Evolutionary conservation across 2,797 vertebrate genomes (phyloP), one percentile per base, ranked within the genome.

Genomic region (Danio jaintianensis): DNA sequence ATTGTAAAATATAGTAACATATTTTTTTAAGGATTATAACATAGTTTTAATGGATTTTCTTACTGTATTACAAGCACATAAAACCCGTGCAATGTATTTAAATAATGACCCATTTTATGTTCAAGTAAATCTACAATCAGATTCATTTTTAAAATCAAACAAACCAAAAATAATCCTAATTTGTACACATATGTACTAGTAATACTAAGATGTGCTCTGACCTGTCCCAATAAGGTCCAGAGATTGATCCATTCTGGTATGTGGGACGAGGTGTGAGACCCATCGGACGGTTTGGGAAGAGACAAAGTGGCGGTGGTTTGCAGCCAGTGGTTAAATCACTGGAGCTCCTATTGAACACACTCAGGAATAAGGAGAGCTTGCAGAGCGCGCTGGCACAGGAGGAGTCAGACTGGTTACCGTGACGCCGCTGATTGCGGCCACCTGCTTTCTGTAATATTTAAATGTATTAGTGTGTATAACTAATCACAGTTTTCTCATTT

Each of bases 161-260:
- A 75, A 7, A 38, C 18, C 13, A 48, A 29, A 15, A 22, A 0
- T 22, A 47, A 29, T 48, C 29, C 7, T 16, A 29, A 18, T 42
- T 40, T 53, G 2, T 20, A n/a, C n/a, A 10, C 0, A 61, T 43
- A 55, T 20, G 20, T 2, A 45, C 15, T 12, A 48, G 45, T 69
- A 61, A 61, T 9, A 29, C 5, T 67, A 20, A 66, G 61, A 36
- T 12, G 45, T 63, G 10, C 62, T 10, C 59, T 50, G 18, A 45
- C 22, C 10, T 67, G 2, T 36, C 13, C 16, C 1, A 8, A 80
- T 15, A 89, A 97, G 96, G 95, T 93, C 95, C 96, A 36, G 95
- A 97, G 89, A 97, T 97, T 0, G 95, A 97, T 85, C 96, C 95
- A 0, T 96, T 95, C 82, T 97, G 96, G 96, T 97, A 97, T 0